Evolutionary conservation across 2,113 vertebrate genomes (phyloP).

Genomic region (Maccullochella peelii): DNA sequence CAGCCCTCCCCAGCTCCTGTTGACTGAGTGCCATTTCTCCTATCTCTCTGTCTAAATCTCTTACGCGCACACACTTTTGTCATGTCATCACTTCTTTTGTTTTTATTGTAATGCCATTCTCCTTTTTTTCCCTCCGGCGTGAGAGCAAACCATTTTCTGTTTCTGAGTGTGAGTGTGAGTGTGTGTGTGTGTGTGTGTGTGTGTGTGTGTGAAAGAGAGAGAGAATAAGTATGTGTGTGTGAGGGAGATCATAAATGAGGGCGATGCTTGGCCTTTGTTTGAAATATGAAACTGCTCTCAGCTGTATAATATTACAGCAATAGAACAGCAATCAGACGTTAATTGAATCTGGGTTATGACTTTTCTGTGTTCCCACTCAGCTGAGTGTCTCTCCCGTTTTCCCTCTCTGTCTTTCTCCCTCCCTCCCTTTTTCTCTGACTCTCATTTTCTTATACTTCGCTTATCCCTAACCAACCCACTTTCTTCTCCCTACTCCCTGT

Average conservation of each 20-base stretch:
- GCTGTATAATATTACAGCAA: slow-evolving; percentile 80
- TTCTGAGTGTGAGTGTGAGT: neutral
- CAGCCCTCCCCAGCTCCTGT: slow-evolving; percentile 54
- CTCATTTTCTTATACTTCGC: slow-evolving; percentile 33
- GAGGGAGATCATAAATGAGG: slow-evolving; percentile 62
- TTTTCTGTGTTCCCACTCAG: slow-evolving; percentile 76
- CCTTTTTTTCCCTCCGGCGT: slow-evolving; percentile 10
- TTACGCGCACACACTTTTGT: neutral
- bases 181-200: slow-evolving; percentile 18
- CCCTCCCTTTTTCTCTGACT: slow-evolving; percentile 18
- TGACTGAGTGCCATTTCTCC: slow-evolving; percentile 45
- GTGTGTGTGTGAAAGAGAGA: slow-evolving; percentile 48
- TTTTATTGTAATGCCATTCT: slow-evolving; percentile 25
- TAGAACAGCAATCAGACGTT: slow-evolving; percentile 79
- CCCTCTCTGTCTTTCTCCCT: slow-evolving; percentile 31
- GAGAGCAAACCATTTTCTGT: slow-evolving; percentile 7
- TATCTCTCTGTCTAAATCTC: neutral
- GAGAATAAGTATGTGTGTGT: slow-evolving; percentile 27
- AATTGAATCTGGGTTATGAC: slow-evolving; percentile 83
- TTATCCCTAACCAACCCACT: slow-evolving; percentile 40
- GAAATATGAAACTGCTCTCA: slow-evolving; percentile 80
- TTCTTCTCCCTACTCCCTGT: slow-evolving; percentile 25
- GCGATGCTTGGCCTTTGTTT: slow-evolving; percentile 77
- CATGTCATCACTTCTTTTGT: slow-evolving; percentile 37
- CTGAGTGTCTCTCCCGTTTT: slow-evolving; percentile 64